Base-by-base conservation (phyloP, 2,113 vertebrate genomes). In the Tenrec ecaudatus region DNA sequence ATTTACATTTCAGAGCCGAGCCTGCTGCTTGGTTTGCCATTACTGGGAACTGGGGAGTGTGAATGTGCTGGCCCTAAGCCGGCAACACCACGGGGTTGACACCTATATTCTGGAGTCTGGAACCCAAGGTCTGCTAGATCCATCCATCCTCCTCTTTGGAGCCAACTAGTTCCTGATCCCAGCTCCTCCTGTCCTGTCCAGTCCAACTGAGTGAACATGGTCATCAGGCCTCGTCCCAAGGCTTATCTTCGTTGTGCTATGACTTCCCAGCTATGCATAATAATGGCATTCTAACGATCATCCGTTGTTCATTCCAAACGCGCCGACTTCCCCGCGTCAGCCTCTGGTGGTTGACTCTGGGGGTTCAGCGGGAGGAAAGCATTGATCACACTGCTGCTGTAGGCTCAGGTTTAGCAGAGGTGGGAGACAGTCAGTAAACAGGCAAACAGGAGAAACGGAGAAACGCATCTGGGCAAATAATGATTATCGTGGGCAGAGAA, bases 401-500 rank as follows among this genome's bases (percentile, higher is more conserved):
- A 31, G 76, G 62, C 12, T 95, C 60, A 40, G 47, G 78, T 81
- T 94, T 84, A 47, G n/a, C 31, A 0, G 85, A 87, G 58, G 69
- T 94, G 64, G 43, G 31, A 90, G 43, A 60, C 2, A 85, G 89
- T 80, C 81, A 82, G 83, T 66, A 84, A 88, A 83, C 40, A 53
- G 33, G 66, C 47, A 90, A 53, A 88, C 33, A 81, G 92, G 27
- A 73, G 47, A 94, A 88, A 86, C 0, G 22, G 40, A 94, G 69
- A 57, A 89, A 85, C n/a, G 31, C 23, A 66, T 40, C 82, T 88
- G 69, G 86, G 86, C 69, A 94, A 93, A 86, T 25, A 60, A 43
- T 69, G 33, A 60, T 93, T 93, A 69, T 90, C 62, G 89, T 94
- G 68, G 69, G 76, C 40, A 66, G 82, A 95, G 78, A 90, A 83